Evolutionary conservation across 53 echinoderm and acorn worm species (phyloP).

Genomic region (Patiria pectinifera): DNA sequence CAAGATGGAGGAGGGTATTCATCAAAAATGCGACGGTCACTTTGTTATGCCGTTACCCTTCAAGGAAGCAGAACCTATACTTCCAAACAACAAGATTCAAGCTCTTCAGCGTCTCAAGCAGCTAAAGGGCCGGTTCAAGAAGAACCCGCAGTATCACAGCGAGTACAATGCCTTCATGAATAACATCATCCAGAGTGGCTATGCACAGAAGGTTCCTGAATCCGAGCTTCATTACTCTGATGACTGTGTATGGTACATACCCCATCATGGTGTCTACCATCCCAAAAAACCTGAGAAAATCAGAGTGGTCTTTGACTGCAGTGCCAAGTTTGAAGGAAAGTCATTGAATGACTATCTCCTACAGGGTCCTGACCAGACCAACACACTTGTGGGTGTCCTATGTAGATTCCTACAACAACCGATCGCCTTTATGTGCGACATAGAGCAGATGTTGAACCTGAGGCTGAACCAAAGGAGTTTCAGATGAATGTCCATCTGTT

Average conservation of each 20-base stretch:
- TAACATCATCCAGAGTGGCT: conserved; percentile 44
- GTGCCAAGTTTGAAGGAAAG: conserved; percentile 53
- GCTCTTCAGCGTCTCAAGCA: conserved; percentile 35
- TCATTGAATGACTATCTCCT: conserved; percentile 57
- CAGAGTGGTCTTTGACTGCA: conserved; percentile 7
- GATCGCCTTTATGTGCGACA: conserved; percentile 59
- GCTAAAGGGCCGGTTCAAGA: conserved; percentile 52
- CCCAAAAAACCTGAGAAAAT: not conserved
- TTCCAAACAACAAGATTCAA: conserved; percentile 42
- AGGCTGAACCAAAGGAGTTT: conserved; percentile 9
- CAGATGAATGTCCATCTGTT: conserved; percentile 77
- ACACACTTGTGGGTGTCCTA: conserved; percentile 6
- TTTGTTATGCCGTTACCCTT: conserved; percentile 64
- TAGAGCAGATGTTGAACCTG: conserved; percentile 7
- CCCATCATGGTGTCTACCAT: conserved; percentile 71
- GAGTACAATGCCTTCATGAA: conserved; percentile 58
- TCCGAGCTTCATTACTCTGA: not conserved
- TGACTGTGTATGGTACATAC: conserved; percentile 59
- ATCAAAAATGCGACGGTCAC: conserved; percentile 49
- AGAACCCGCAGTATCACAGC: conserved; percentile 18
- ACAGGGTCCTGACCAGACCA: conserved; percentile 7
- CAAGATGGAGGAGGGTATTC: conserved; percentile 40
- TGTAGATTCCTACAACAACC: conserved; percentile 58
- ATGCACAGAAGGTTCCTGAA: conserved; percentile 68
- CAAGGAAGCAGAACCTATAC: conserved; percentile 9